phyloP scores from a whole-genome alignment of 2,888 invertebrate species.

The Drosophila villosipedis region DNA sequence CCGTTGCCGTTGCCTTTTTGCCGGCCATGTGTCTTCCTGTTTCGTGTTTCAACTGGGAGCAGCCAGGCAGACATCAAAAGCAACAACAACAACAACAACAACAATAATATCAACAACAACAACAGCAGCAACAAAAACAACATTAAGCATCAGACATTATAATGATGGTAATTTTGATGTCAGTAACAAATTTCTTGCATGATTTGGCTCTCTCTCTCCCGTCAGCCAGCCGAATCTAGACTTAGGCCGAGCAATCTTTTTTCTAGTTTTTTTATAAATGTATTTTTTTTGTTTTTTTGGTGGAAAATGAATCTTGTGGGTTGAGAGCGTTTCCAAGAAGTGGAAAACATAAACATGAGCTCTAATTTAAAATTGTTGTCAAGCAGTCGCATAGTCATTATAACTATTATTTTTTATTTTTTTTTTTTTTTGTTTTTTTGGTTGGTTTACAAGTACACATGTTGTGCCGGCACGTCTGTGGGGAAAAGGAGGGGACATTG shows the following conservation, averaged over 20 bases:
- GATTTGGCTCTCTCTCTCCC: constrained; percentile 59
- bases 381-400: constrained; percentile 40
- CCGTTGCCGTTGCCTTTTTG: constrained; percentile 23
- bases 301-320: constrained; percentile 66
- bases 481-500: neutral
- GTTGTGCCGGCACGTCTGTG: neutral
- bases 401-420: neutral
- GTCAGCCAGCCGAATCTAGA: constrained; percentile 5
- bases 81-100: neutral
- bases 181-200: constrained; percentile 81
- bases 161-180: constrained; percentile 81
- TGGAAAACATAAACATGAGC: constrained; percentile 43
- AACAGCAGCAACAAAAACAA: neutral
- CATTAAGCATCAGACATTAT: constrained; percentile 58
- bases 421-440: neutral
- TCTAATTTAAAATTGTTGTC: constrained; percentile 52
- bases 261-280: neutral
- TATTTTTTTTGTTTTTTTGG: constrained; percentile 17
- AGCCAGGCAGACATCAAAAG: constrained; percentile 8
- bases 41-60: constrained; percentile 47
- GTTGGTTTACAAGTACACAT: constrained; percentile 1
- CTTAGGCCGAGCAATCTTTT: constrained; percentile 15
- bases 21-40: constrained; percentile 62
- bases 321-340: constrained; percentile 73
- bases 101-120: neutral